These are phyloP conservation scores for Cheilosia grossa DNA, from an alignment of 2,888 invertebrate genomes.

Conservation along the genomic window DNA sequence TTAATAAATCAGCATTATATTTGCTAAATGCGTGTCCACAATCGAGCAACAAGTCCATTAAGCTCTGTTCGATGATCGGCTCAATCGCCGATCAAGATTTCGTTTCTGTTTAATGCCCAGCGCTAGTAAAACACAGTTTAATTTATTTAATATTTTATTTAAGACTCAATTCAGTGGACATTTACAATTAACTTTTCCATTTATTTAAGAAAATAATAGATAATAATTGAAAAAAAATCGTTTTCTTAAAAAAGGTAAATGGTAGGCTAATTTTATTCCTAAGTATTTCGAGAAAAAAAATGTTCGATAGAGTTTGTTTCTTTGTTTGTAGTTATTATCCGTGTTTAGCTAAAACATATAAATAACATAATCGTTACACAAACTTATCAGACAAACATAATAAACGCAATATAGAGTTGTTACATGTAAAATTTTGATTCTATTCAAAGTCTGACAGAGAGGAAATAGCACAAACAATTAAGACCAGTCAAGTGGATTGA, in stretches of 20 bases:
- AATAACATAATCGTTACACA: slow-evolving; percentile 58
- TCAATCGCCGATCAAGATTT: not conserved
- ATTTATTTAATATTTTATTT: slow-evolving; percentile 48
- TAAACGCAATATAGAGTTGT: slow-evolving; percentile 1
- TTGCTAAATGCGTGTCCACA: too few relatives aligned
- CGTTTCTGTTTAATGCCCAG: not conserved
- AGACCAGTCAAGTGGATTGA: slow-evolving; percentile 37
- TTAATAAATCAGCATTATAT: too few relatives aligned
- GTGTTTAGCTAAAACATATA: slow-evolving; percentile 5
- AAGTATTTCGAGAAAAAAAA: not conserved
- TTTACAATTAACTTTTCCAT: slow-evolving; percentile 52
- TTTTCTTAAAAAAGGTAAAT: slow-evolving; percentile 4
- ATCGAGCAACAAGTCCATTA: too few relatives aligned
- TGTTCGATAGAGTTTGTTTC: slow-evolving; percentile 62
- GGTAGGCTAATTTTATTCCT: not conserved
- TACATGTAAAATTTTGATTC: slow-evolving; percentile 17
- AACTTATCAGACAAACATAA: slow-evolving; percentile 46
- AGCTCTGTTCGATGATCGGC: too few relatives aligned
- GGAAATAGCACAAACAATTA: not conserved
- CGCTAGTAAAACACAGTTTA: not conserved
- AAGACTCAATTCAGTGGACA: slow-evolving; percentile 66
- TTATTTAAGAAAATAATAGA: slow-evolving; percentile 28
- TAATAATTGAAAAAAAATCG: not conserved
- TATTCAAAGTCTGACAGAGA: not conserved
- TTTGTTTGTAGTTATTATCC: slow-evolving; percentile 12